Evolutionary conservation across 2,888 invertebrate genomes (phyloP), one percentile per base, ranked within the genome.

Genomic region (Drosophila mimetica): DNA sequence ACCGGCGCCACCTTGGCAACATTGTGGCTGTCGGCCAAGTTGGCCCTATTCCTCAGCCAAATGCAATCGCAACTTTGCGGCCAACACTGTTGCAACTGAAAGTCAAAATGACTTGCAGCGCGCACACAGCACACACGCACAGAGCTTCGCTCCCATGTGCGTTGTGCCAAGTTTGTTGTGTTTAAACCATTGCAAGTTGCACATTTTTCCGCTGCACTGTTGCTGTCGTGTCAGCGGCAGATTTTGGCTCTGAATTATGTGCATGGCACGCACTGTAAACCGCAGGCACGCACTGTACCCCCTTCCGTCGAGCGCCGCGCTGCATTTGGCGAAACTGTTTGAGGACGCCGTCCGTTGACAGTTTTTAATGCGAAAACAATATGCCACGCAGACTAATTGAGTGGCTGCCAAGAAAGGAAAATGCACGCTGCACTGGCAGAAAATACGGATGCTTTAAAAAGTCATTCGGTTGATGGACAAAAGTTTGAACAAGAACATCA

Each of bases 61-160:
- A 76, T 59, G 79, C 69, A 76, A 76, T 76, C 76, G 76, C 69
- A 79, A 79, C 76, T 76, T 76, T 79, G 73, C 58, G 76, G 76
- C 61, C 73, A 76, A 76, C 76, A 76, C 73, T 76, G 79, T 76
- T 76, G 76, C 76, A 76, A 76, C 73, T 79, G 72, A 76, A 76
- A 76, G 76, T 76, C 76, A 67, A 73, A 76, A 76, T 76, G 76
- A 79, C 79, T 79, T 76, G 67, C 73, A 75, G n/a, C n/a, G n/a
- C n/a, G n/a, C n/a, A 55, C 44, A 11, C 18, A 37, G 11, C 11
- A 5, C 51, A n/a, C 37, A 51, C 9, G 16, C 53, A 14, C 53
- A 20, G 7, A 13, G 18, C 6, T 2, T 11, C 18, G 13, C 16
- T 44, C 59, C 30, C 46, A 48, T 41, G 48, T 44, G 65, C 47